These are phyloP conservation scores for Clanis bilineata DNA, from an alignment of 2,888 invertebrate genomes.

Conservation along the genomic window DNA sequence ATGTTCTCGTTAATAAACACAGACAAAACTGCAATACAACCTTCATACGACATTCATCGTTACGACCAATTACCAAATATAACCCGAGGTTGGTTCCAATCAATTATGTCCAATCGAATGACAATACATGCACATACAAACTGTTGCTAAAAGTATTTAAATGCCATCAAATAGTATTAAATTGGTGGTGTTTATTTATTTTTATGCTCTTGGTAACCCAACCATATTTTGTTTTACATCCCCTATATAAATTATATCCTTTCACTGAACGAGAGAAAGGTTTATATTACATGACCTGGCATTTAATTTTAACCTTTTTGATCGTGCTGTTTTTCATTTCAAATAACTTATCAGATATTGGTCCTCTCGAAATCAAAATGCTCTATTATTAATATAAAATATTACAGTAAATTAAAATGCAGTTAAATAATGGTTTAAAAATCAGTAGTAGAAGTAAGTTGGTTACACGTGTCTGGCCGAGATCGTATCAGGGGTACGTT, in stretches of 20 bases:
- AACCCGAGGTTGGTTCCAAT: constrained; percentile 1
- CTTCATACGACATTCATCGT: neutral
- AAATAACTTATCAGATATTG: no score
- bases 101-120: neutral
- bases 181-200: no score
- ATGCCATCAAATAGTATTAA: constrained; percentile 4
- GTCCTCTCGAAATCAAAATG: no score
- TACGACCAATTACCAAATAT: constrained; percentile 7
- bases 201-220: no score
- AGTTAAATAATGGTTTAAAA: no score
- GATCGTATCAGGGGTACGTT: no score
- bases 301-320: neutral
- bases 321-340: neutral
- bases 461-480: no score
- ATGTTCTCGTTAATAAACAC: neutral
- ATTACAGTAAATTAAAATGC: no score
- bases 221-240: neutral
- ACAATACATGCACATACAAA: neutral
- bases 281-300: neutral
- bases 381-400: no score
- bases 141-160: neutral
- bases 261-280: neutral
- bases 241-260: neutral
- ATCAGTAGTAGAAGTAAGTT: no score
- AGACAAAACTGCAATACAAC: neutral